Evolutionary conservation across 2,113 vertebrate genomes (phyloP).

Genomic region (Syngnathus typhle): DNA sequence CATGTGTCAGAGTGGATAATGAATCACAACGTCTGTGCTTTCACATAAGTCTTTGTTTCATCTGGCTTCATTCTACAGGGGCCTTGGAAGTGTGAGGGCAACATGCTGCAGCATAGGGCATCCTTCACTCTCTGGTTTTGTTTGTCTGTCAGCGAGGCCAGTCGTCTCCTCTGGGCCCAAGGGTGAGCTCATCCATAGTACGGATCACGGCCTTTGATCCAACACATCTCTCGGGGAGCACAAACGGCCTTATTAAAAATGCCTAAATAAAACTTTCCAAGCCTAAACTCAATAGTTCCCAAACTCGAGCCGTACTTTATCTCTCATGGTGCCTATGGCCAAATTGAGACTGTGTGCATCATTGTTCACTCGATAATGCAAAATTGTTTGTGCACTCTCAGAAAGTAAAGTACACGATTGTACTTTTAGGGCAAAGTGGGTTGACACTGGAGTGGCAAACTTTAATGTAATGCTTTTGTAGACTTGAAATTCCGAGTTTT

Average conservation of each 20-base stretch:
- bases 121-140: slow-evolving; percentile 58
- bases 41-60: slow-evolving; percentile 57
- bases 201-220: slow-evolving; percentile 68
- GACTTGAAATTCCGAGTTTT: neutral
- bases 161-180: slow-evolving; percentile 48
- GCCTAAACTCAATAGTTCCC: slow-evolving; percentile 56
- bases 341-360: slow-evolving; percentile 57
- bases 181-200: slow-evolving; percentile 60
- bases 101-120: slow-evolving; percentile 55
- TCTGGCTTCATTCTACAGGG: slow-evolving; percentile 65
- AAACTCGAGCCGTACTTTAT: slow-evolving; percentile 49
- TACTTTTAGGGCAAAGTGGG: neutral
- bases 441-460: neutral
- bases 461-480: neutral
- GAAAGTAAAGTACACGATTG: neutral
- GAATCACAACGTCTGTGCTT: slow-evolving; percentile 59
- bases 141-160: slow-evolving; percentile 58
- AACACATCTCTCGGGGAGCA: slow-evolving; percentile 54
- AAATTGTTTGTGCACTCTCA: slow-evolving; percentile 14
- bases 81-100: slow-evolving; percentile 58
- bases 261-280: slow-evolving; percentile 63
- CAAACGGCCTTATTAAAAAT: slow-evolving; percentile 67
- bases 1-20: slow-evolving; percentile 48
- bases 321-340: slow-evolving; percentile 56
- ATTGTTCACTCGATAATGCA: slow-evolving; percentile 38